Base-by-base conservation (phyloP, 2,113 vertebrate species). In the Poecilia latipinna region DNA sequence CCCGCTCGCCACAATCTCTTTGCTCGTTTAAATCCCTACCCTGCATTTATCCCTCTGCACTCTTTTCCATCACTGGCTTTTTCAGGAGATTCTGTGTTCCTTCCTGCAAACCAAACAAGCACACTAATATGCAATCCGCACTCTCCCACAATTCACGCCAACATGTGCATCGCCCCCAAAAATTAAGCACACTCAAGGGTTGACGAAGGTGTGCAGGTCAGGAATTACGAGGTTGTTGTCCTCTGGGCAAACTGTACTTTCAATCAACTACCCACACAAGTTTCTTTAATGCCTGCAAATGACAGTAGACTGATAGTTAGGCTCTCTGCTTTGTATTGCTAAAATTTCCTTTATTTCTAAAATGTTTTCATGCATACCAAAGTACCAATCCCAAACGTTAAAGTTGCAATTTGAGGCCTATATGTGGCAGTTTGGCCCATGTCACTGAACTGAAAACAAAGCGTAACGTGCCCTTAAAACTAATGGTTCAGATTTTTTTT, bases 11-110 rank as follows among this genome's bases (percentile, higher is more conserved):
- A 89, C 90, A 86, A 77, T 88, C 83, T 91, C 82, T 91, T 83
- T 88, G 87, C 91, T 90, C 79, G 86, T 90, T 93, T 92, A 92
- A 94, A 93, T 90, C 87, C 87, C 80, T 90, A 92, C 88, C 90
- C 91, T 93, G 88, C 89, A 91, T 93, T 90, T 92, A 90, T 93
- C 87, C 88, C 84, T 83, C 65, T 83, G 77, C 75, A 74, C 75
- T 77, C 73, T 57, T 74, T 72, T 85, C 66, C 29, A 78, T 82
- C 80, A 65, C 28, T 72, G 77, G 22, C 72, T 71, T 87, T 86
- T 83, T 86, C 76, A 82, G 82, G 61, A 80, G 76, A 74, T 57
- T n/a, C 51, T n/a, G 62, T 83, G 61, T 85, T 86, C 71, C 73
- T n/a, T 88, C 78, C 75, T 70, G 84, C 79, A 86, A 17, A 75